These are phyloP conservation scores for Jordanella pulchra DNA, from an alignment of 2,797 vertebrate genomes.

Conservation along the genomic window DNA sequence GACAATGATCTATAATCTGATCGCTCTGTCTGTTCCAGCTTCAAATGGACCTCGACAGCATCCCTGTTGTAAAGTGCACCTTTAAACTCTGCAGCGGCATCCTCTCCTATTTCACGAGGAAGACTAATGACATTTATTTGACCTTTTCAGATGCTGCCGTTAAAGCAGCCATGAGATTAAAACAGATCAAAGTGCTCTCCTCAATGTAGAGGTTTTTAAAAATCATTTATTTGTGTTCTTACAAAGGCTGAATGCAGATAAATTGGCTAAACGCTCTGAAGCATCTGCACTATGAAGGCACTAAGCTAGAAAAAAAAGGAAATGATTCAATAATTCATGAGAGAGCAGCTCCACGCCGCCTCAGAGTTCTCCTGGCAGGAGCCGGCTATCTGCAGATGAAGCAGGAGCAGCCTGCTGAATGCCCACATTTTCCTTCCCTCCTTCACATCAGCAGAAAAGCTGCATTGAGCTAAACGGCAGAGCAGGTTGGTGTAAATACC, in stretches of 20 bases:
- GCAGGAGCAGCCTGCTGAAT: neutral
- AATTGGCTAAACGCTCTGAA: slow-evolving; percentile 15
- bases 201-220: neutral
- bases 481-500: neutral
- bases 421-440: slow-evolving; percentile 7
- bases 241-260: slow-evolving; percentile 1
- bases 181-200: neutral
- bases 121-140: slow-evolving; percentile 57
- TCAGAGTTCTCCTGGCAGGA: slow-evolving; percentile 22
- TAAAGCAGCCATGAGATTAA: neutral
- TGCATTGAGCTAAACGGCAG: slow-evolving; percentile 36
- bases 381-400: slow-evolving; percentile 13
- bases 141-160: slow-evolving; percentile 38
- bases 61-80: slow-evolving; percentile 40
- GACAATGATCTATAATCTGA: slow-evolving; percentile 61
- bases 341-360: slow-evolving; percentile 50
- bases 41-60: slow-evolving; percentile 55
- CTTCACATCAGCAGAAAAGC: slow-evolving; percentile 35
- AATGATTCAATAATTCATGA: slow-evolving; percentile 68
- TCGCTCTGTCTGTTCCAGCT: slow-evolving; percentile 48
- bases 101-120: slow-evolving; percentile 68
- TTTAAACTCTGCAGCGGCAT: slow-evolving; percentile 30
- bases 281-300: slow-evolving; percentile 54
- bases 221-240: neutral
- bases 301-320: slow-evolving; percentile 14